Evolutionary conservation across 2,888 invertebrate species (phyloP), one percentile per base, ranked within the genome.

Genomic region (Mesorhabditis sp.): DNA sequence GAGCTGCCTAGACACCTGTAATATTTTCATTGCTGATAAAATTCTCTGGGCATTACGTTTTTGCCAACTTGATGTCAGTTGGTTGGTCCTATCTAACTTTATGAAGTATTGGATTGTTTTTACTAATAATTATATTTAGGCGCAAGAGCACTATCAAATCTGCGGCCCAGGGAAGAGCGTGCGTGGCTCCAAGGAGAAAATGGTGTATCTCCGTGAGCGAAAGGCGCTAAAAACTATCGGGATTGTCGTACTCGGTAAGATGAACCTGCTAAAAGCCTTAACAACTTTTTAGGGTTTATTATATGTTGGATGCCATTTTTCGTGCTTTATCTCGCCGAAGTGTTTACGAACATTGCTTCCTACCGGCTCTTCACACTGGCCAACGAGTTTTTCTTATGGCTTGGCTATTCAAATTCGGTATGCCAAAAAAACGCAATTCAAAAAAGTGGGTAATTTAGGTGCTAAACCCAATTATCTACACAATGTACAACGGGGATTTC

Each of bases 281-380:
- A 28, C 28, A 28, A 28, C 28, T 45, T 67, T 80, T 66, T 75
- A 80, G 86, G 86, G 28, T 86, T 86, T 72, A 85, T 87, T 44
- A 75, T 86, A 28, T 87, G 86, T 71, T 86, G 86, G 86, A 83
- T 87, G 82, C 86, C 86, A 5, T 86, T 86, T 72, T 86, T 86
- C 75, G 77, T 86, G 6, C 73, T 86, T 62, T 87, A 86, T 69
- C 76, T 87, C 7, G 76, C 86, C 15, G 82, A 86, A 75, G 82
- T 84, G 0, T 80, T 82, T 10, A 68, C 73, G 4, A 66, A 72
- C 7, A 64, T 80, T 4, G 75, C 73, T 43, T 72, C 70, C 15
- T 74, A 78, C 4, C 66, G 71, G 13, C 70, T 78, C 15, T 81
- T 81, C 68, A 63, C 72, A 68, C 68, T 84, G 7, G 71, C 81